Evolutionary conservation across 2,113 vertebrate species (phyloP), one percentile per base, ranked within the genome.

Genomic region (Notothenia coriiceps): DNA sequence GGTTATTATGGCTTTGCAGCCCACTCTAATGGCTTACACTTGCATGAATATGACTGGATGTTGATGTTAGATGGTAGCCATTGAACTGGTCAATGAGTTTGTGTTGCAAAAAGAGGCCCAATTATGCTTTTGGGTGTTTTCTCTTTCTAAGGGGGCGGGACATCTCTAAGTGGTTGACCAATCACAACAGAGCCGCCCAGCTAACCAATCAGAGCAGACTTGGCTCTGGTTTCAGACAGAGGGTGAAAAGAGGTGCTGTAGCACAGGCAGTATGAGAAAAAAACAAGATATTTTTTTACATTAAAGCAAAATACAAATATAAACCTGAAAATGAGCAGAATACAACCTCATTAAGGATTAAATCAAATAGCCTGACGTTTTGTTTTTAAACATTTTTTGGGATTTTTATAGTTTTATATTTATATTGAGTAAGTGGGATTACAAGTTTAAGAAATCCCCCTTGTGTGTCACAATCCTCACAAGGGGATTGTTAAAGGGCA

Each of bases 401-500:
- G 5, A 15, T 10, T 17, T 44, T 22, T 15, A 55, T 69, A 43
- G 49, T 40, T 40, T 29, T 29, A 40, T 40, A 40, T 40, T 6
- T 8, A 40, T 40, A 40, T 40, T 20, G 6, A 22, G 50, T 13
- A 46, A 6, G 35, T 70, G 35, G 2, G 66, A 22, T 54, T 20
- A 61, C 14, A 60, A 51, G 70, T 49, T 64, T 63, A 64, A 70
- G 80, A 83, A 40, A 33, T 81, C 60, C 20, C 52, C 74, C 40
- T 10, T 29, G 43, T 57, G 69, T 70, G 83, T 80, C 77, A 49
- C 75, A 25, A 74, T 43, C 78, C 61, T 67, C 46, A 50, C 20
- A 65, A 18, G 87, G 54, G 62, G 68, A 82, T 66, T 71, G 80
- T 77, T 74, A 86, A 91, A 90, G 91, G 89, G 84, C 89, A 81